Evolutionary conservation across 2,113 vertebrate genomes (phyloP).

Genomic region (Rhineura floridana): DNA sequence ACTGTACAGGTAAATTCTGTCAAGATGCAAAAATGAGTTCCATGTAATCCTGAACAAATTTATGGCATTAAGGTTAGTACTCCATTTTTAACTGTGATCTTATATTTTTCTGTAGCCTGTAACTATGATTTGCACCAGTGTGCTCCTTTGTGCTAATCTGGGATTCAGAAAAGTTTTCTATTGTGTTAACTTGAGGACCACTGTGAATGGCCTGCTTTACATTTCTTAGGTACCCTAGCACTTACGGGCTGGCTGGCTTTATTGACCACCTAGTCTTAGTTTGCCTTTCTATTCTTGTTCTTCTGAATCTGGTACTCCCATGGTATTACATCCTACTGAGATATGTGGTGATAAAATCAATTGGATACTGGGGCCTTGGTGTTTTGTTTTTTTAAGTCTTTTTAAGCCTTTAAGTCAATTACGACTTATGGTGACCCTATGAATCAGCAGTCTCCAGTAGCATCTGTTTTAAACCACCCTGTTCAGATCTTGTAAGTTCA

Average conservation of each 20-base stretch:
- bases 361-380: neutral
- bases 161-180: neutral
- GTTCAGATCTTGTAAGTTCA: too few species aligned
- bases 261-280: neutral
- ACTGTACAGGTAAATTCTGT: too few species aligned
- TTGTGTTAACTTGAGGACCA: neutral
- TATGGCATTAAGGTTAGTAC: neutral
- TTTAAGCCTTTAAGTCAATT: too few species aligned
- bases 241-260: neutral
- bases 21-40: too few species aligned
- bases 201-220: neutral
- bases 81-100: neutral
- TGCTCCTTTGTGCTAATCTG: neutral
- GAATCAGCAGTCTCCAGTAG: too few species aligned
- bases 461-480: too few species aligned
- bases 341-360: neutral
- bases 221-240: neutral
- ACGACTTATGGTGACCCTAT: too few species aligned
- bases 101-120: too few species aligned
- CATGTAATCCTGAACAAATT: too few species aligned
- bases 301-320: neutral
- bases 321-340: neutral
- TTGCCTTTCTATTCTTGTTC: neutral
- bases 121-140: neutral
- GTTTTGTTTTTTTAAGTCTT: too few species aligned